Percentiles rank a stretch among this genome's conserved stretches.
Evolutionary conservation across 2,113 vertebrate species (phyloP).

Genomic region (Crotalus helleri): DNA sequence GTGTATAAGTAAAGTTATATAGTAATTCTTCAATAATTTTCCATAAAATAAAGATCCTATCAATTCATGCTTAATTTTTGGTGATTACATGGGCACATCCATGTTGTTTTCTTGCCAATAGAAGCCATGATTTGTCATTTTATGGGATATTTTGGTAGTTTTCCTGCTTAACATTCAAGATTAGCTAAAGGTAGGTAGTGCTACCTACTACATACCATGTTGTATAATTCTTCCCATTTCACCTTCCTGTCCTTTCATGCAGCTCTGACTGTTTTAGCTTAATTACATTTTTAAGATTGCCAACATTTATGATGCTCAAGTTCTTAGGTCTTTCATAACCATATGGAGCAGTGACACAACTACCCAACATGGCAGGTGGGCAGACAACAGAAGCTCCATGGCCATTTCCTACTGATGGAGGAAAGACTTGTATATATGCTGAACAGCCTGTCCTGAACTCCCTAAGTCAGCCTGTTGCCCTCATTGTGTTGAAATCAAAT

Average conservation of each 20-base stretch:
- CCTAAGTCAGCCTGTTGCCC: not conserved
- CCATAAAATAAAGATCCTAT: not conserved
- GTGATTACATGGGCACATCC: not conserved
- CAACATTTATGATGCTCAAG: not conserved
- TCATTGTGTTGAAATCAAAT: not conserved
- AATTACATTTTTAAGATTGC: not conserved
- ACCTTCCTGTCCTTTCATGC: not conserved
- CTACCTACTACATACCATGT: not conserved
- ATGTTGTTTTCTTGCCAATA: not conserved
- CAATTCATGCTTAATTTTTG: not conserved
- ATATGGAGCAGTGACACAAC: not conserved
- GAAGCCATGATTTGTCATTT: not conserved
- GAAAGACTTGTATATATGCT: not conserved
- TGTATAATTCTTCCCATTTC: not conserved
- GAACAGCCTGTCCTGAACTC: not conserved
- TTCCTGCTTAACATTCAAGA: not conserved
- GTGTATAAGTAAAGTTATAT: not conserved
- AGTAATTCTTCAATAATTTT: not conserved
- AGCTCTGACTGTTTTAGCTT: not conserved
- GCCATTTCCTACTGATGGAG: not conserved
- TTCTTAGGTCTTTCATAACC: not conserved
- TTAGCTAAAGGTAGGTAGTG: not conserved
- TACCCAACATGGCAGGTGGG: not conserved
- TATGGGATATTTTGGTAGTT: not conserved
- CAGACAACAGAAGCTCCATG: not conserved